A percentile compares a stretch with the other conserved stretches of the same genome.
These are phyloP conservation scores for Heliothis peltigera DNA, from an alignment of 2,888 invertebrate species.

Conservation along the genomic window DNA sequence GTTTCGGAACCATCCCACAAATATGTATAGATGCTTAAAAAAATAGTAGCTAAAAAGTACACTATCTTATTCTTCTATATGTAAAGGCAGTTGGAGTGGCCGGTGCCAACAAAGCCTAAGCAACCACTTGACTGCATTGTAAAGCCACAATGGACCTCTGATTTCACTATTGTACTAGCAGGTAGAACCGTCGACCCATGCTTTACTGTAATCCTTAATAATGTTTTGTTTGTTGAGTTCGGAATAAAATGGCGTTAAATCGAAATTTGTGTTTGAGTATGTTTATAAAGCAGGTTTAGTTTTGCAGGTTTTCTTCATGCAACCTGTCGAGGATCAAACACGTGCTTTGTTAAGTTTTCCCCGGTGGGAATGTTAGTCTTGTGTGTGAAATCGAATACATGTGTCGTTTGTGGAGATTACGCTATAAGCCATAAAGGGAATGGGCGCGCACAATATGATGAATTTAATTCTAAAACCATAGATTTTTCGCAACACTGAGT, in stretches of 20 bases:
- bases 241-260: slow-evolving; percentile 49
- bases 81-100: slow-evolving; percentile 32
- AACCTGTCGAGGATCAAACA: slow-evolving; percentile 3
- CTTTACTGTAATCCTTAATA: slow-evolving; percentile 58
- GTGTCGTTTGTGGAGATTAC: no score
- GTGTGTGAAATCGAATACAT: no score
- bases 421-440: no score
- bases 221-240: slow-evolving; percentile 55
- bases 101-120: slow-evolving; percentile 52
- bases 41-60: slow-evolving; percentile 31
- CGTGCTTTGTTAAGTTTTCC: neutral
- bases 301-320: slow-evolving; percentile 4
- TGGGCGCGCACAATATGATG: no score
- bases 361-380: no score
- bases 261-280: slow-evolving; percentile 33
- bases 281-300: slow-evolving; percentile 13
- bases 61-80: slow-evolving; percentile 33
- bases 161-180: slow-evolving; percentile 63
- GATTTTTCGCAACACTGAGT: no score
- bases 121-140: slow-evolving; percentile 63
- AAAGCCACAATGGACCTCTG: slow-evolving; percentile 58
- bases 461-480: no score
- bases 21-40: slow-evolving; percentile 16
- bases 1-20: neutral
- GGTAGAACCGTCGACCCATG: slow-evolving; percentile 52